Evolutionary conservation across 2,888 invertebrate genomes (phyloP).

Genomic region (Molanna angustata): DNA sequence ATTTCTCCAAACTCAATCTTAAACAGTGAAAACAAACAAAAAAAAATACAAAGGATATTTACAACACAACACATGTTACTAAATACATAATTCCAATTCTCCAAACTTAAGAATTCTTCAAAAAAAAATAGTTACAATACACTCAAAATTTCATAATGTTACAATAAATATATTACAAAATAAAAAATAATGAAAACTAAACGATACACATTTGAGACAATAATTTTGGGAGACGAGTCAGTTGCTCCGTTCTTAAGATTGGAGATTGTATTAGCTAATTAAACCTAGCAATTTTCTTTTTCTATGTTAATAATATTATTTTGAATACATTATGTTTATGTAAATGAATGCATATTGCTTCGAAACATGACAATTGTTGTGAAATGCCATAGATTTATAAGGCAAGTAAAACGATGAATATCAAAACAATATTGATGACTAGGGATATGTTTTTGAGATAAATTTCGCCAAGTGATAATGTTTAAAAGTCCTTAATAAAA

Average conservation of each 20-base stretch:
- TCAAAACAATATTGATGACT: conserved; percentile 7
- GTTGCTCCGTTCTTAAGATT: conserved; percentile 13
- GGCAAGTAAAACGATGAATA: too few relatives aligned
- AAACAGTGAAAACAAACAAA: background rate
- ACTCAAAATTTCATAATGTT: background rate
- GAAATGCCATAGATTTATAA: too few relatives aligned
- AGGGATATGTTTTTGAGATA: conserved; percentile 21
- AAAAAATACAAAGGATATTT: background rate
- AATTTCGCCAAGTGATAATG: background rate
- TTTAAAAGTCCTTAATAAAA: background rate
- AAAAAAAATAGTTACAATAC: conserved; percentile 2
- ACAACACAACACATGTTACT: conserved; percentile 16
- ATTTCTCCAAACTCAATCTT: background rate
- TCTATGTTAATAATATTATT: too few relatives aligned
- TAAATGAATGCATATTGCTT: too few relatives aligned
- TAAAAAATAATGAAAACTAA: background rate
- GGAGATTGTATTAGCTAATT: conserved; percentile 23
- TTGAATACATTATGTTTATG: too few relatives aligned
- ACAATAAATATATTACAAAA: background rate
- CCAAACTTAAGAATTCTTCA: conserved; percentile 17
- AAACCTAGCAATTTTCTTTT: too few relatives aligned
- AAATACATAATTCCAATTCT: conserved; percentile 16
- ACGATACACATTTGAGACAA: background rate
- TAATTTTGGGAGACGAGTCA: too few relatives aligned
- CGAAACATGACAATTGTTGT: too few relatives aligned